Evolutionary conservation across 2,888 invertebrate species (phyloP), one percentile per base, ranked within the genome.

Genomic region (Caenorhabditis auriculariae): DNA sequence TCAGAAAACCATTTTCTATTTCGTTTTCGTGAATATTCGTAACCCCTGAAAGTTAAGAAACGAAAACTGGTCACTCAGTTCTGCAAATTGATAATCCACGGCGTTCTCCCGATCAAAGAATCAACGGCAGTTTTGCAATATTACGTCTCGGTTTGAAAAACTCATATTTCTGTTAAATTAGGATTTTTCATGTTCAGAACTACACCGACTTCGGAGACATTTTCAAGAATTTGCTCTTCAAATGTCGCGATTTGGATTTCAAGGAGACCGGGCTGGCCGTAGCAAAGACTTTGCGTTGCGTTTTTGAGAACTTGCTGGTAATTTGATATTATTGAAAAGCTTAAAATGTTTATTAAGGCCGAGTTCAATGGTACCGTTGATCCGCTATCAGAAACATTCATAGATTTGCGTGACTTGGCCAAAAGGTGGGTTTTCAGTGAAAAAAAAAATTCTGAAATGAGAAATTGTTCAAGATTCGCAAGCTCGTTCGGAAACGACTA

Each of bases 141-240:
- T 83, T 98, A 98, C 83, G 92, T 94, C 60, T 93, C 91, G 87
- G 90, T 90, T 82, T 79, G 82, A 44, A 9, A n/a, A 21, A 7
- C 15, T 37, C 35, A 37, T 12, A 27, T 37, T 21, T 27, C 15
- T 32, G 6, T 42, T 23, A 17, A 1, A 60, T 27, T 26, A 24
- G 3, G n/a, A 38, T 45, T 54, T 37, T 15, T 23, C 21, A 53
- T 42, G 41, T 65, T 83, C 83, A 90, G 88, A 94, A 91, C 83
- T 94, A 94, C 84, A 93, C 93, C 82, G 94, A 96, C 84, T 96
- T 94, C 84, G 95, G 96, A 47, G 96, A 96, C 84, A 95, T 96
- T 90, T 85, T 98, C 72, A 99, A 99, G 85, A 90, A 92, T 32
- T 94, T 96, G 9, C 85, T 99, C 75, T 91, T 91, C 75, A 96